A percentile compares a stretch with the other conserved stretches of the same genome.
Conservation (phyloP, 1,140 invertebrate species). For the Wiebesia pumilae region DNA sequence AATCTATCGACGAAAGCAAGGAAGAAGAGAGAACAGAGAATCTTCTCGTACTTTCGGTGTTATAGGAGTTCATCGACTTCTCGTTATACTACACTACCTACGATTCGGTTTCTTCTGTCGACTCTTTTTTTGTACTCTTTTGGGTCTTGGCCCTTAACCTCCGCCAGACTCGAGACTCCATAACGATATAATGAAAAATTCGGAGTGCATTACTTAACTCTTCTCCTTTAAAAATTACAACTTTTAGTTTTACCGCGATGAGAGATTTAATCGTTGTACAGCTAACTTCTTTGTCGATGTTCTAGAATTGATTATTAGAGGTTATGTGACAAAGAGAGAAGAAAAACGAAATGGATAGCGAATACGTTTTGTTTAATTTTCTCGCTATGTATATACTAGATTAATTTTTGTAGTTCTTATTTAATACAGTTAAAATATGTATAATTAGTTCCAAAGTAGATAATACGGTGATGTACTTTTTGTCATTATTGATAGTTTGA, state of each 20-base stretch:
- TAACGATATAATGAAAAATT: slow-evolving; percentile 14
- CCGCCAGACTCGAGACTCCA: neutral
- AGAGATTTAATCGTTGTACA: neutral
- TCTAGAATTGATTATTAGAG: neutral
- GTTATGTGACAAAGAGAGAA: neutral
- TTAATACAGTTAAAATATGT: no score
- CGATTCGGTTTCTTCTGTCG: neutral
- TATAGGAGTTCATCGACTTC: slow-evolving; percentile 42
- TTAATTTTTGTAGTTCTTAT: no score
- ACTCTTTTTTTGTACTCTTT: neutral
- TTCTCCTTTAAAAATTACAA: neutral
- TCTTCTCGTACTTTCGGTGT: slow-evolving; percentile 42
- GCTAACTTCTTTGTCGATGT: neutral
- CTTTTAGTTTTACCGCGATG: slow-evolving; percentile 38
- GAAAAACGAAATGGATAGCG: neutral
- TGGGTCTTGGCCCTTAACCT: neutral
- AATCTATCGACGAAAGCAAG: slow-evolving; percentile 10
- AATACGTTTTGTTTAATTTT: neutral
- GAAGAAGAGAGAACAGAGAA: slow-evolving; percentile 14
- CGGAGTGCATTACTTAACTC: neutral
- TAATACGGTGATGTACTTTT: no score
- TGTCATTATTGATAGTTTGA: no score
- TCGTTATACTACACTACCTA: slow-evolving; percentile 6
- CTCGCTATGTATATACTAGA: no score
- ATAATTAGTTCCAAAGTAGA: no score